phyloP scores from a whole-genome alignment of 2,888 invertebrate genomes.

The Napeogenes inachia region DNA sequence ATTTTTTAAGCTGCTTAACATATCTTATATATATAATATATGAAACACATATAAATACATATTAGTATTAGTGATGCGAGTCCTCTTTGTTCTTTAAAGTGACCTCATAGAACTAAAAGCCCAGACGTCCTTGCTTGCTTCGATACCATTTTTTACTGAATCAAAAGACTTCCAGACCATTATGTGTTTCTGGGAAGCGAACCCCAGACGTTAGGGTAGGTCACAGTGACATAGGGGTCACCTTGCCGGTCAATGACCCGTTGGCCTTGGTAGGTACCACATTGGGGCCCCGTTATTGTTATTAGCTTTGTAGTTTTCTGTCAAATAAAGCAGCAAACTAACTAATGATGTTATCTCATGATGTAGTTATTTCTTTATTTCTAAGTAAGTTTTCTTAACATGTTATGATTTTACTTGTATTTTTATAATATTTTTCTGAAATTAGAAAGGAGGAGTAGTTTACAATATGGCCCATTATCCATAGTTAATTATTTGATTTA shows the following conservation, averaged over 20 bases:
- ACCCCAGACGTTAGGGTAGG: conserved; percentile 57
- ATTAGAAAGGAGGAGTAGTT: too few relatives aligned
- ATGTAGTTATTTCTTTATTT: too few relatives aligned
- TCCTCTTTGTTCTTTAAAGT: not conserved
- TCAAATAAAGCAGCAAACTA: not conserved
- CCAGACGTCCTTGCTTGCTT: conserved; percentile 4
- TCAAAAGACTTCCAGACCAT: conserved; percentile 42
- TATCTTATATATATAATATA: too few relatives aligned
- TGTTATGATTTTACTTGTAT: too few relatives aligned
- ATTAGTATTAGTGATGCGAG: too few relatives aligned
- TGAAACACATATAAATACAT: conserved; percentile 5
- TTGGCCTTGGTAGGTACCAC: conserved; percentile 33
- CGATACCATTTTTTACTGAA: conserved; percentile 4
- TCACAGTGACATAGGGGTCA: conserved; percentile 63
- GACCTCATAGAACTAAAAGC: conserved; percentile 2
- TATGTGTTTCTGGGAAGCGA: conserved; percentile 58
- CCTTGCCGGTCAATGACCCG: conserved; percentile 62
- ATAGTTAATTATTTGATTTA: too few relatives aligned
- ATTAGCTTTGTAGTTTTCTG: not conserved
- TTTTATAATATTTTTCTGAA: too few relatives aligned
- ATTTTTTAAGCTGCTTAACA: too few relatives aligned
- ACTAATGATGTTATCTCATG: too few relatives aligned
- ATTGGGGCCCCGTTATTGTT: conserved; percentile 30
- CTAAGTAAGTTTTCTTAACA: too few relatives aligned
- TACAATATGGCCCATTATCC: too few relatives aligned